Conservation (phyloP, 2,888 invertebrate species). For the Drosophila lutescens region DNA sequence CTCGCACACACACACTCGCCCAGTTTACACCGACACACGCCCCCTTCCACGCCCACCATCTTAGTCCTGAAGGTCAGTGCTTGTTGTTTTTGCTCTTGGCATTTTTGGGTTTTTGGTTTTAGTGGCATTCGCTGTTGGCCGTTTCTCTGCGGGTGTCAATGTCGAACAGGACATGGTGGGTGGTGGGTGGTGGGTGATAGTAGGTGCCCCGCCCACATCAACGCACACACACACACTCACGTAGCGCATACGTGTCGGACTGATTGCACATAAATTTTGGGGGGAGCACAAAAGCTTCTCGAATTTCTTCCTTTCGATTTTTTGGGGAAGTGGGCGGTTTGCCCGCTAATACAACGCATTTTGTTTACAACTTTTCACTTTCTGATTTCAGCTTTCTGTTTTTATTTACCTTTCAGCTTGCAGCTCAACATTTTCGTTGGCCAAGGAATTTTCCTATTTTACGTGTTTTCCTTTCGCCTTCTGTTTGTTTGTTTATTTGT, state of each 20-base stretch:
- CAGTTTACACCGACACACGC: conserved; percentile 8
- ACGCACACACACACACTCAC: conserved; percentile 47
- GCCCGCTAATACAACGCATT: conserved; percentile 72
- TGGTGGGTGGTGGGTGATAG: not conserved
- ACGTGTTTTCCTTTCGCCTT: conserved; percentile 9
- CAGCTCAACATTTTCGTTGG: conserved; percentile 24
- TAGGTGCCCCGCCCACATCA: conserved; percentile 4
- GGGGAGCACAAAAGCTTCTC: conserved; percentile 9
- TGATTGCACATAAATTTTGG: conserved; percentile 75
- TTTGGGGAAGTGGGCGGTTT: not conserved
- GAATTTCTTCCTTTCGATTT: conserved; percentile 38
- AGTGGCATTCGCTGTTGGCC: conserved; percentile 48
- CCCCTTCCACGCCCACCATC: conserved; percentile 43
- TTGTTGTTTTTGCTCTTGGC: conserved; percentile 42
- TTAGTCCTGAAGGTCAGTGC: conserved; percentile 64
- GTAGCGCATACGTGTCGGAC: conserved; percentile 73
- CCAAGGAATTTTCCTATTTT: conserved; percentile 24
- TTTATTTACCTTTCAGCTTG: conserved; percentile 70
- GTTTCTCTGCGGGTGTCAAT: conserved; percentile 50
- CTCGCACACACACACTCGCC: conserved; percentile 17
- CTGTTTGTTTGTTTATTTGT: conserved; percentile 43
- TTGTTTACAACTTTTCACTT: conserved; percentile 78
- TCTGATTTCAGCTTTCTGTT: conserved; percentile 60
- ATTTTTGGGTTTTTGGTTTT: conserved; percentile 53
- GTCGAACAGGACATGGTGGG: conserved; percentile 47